Conservation (phyloP, 2,797 vertebrate genomes). For the Phoebastria nigripes region DNA sequence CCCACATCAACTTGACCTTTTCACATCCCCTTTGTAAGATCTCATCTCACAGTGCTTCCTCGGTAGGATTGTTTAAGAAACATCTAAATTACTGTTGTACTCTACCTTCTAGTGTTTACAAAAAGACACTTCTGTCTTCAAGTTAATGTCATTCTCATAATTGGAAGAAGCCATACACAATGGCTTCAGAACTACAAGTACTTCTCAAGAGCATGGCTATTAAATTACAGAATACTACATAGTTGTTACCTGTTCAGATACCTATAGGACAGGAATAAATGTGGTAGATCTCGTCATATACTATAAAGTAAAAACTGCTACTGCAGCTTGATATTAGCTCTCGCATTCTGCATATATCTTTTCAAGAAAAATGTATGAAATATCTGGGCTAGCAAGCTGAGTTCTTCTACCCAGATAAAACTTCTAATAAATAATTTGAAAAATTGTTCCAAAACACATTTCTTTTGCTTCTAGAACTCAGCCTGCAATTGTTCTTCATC, state of each 20-base stretch:
- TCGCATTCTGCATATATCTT: not conserved
- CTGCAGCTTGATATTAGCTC: not conserved
- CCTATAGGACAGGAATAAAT: not conserved
- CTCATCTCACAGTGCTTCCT: conserved; percentile 26
- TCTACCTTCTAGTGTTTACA: conserved; percentile 56
- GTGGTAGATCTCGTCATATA: not conserved
- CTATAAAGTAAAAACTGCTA: not conserved
- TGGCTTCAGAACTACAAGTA: conserved; percentile 41
- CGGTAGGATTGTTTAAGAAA: conserved; percentile 61
- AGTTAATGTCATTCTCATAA: conserved; percentile 50
- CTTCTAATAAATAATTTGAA: not conserved
- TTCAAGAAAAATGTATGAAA: not conserved
- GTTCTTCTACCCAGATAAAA: not conserved
- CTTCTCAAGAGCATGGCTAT: conserved; percentile 32
- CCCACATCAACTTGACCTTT: conserved; percentile 67
- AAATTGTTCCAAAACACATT: not conserved
- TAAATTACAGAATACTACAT: conserved; percentile 9
- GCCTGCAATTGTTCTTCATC: not conserved
- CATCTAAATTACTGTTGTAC: conserved; percentile 64
- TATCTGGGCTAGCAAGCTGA: not conserved
- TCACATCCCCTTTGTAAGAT: conserved; percentile 30
- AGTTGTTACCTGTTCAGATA: not conserved
- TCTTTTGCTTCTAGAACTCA: not conserved
- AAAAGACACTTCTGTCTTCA: conserved; percentile 46
- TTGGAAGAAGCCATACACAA: conserved; percentile 48